A percentile compares a stretch with the other conserved stretches of the same genome.
phyloP scores from a whole-genome alignment of 53 echinoderm and acorn worm species.

The Henricia sp. region DNA sequence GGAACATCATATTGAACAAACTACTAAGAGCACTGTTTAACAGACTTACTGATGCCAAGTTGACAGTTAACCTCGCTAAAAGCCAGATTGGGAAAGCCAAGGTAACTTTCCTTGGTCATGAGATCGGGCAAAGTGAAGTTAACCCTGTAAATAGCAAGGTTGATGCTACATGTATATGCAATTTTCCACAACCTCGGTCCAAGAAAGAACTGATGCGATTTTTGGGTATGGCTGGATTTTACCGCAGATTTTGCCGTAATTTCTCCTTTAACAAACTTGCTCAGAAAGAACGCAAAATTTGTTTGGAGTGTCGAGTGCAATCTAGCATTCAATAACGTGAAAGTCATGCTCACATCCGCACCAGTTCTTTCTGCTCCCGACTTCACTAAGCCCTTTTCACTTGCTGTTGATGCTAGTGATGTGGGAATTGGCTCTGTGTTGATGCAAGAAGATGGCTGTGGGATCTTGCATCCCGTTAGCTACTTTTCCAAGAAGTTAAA shows the following conservation, averaged over 20 bases:
- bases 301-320: constrained; percentile 46
- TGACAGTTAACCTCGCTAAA: constrained; percentile 47
- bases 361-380: constrained; percentile 58
- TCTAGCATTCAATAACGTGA: constrained; percentile 57
- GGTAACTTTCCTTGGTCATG: constrained; percentile 65
- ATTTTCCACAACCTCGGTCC: constrained; percentile 48
- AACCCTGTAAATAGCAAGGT: constrained; percentile 45
- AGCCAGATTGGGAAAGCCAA: constrained; percentile 63
- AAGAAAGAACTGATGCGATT: constrained; percentile 64
- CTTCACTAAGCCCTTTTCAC: constrained; percentile 59
- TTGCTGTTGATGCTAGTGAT: constrained; percentile 73
- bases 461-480: constrained; percentile 64
- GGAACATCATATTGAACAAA: constrained; percentile 29
- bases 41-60: constrained; percentile 22
- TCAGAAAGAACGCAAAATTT: constrained; percentile 50
- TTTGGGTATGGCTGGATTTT: constrained; percentile 60
- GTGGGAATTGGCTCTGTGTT: constrained; percentile 62
- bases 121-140: constrained; percentile 69
- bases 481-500: no score
- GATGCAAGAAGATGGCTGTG: constrained; percentile 44
- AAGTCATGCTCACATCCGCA: constrained; percentile 41
- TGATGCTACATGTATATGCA: constrained; percentile 38
- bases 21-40: constrained; percentile 23
- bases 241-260: constrained; percentile 56
- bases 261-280: constrained; percentile 61